Conservation (phyloP, 2,797 vertebrate species). For the Gadopsis marmoratus region DNA sequence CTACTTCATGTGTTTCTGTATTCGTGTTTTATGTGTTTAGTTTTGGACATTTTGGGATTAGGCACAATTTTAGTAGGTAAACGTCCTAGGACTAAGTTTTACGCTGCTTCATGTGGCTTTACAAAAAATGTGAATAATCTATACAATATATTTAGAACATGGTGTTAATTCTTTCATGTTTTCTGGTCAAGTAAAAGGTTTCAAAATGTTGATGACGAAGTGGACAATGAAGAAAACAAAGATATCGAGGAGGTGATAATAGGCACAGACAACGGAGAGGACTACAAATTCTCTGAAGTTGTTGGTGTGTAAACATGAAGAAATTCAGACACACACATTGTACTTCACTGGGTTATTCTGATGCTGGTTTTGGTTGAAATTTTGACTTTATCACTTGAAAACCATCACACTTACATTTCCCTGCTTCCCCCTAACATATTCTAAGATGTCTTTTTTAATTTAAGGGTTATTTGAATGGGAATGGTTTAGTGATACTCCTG, state of each 20-base stretch:
- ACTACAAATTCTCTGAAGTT: constrained; percentile 58
- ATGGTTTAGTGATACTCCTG: constrained; percentile 1
- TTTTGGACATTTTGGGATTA: neutral
- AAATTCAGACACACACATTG: neutral
- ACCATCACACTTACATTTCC: neutral
- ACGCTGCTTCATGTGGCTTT: neutral
- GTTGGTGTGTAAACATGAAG: constrained; percentile 63
- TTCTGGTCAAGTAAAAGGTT: constrained; percentile 51
- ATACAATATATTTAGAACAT: neutral
- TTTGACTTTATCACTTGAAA: constrained; percentile 14
- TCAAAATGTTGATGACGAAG: constrained; percentile 5
- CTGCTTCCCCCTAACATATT: constrained; percentile 3
- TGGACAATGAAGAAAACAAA: constrained; percentile 40
- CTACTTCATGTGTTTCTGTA: neutral
- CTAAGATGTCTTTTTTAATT: neutral
- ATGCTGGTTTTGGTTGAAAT: neutral
- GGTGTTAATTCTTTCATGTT: neutral
- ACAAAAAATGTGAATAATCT: neutral
- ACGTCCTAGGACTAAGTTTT: neutral
- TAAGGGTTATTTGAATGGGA: neutral
- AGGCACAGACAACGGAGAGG: constrained; percentile 28
- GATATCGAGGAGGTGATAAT: constrained; percentile 54
- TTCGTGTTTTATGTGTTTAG: neutral
- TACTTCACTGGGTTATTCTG: neutral
- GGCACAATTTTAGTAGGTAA: neutral